These are phyloP conservation scores for Sciaenops ocellatus DNA, from an alignment of 2,797 vertebrate genomes.

Conservation along the genomic window DNA sequence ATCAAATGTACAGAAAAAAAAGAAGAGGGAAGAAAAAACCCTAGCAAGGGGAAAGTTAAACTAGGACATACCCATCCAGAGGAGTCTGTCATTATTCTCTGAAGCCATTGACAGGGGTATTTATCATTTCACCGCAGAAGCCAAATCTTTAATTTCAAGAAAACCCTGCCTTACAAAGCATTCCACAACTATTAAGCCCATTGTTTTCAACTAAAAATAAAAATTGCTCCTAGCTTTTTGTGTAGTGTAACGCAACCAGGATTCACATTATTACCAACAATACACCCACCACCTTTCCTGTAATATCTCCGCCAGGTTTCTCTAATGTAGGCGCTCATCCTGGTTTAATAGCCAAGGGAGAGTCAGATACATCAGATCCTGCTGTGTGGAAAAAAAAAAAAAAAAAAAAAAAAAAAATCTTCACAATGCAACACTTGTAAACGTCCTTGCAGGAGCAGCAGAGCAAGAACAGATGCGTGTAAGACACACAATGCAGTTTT, in stretches of 20 bases:
- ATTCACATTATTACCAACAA: conserved; percentile 73
- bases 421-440: conserved; percentile 68
- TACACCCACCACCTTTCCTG: conserved; percentile 73
- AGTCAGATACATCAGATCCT: conserved; percentile 57
- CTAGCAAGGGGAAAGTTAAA: conserved; percentile 74
- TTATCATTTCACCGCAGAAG: conserved; percentile 79
- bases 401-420: neutral
- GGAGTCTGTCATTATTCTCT: conserved; percentile 79
- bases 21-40: conserved; percentile 16
- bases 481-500: conserved; percentile 60
- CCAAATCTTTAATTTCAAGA: conserved; percentile 75
- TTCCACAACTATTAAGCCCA: conserved; percentile 71
- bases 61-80: conserved; percentile 68
- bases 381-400: conserved; percentile 25
- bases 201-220: conserved; percentile 72
- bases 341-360: conserved; percentile 51
- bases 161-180: conserved; percentile 61
- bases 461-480: conserved; percentile 69
- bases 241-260: conserved; percentile 69
- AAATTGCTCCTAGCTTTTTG: conserved; percentile 70
- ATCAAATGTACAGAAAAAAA: conserved; percentile 55
- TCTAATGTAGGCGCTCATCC: conserved; percentile 52
- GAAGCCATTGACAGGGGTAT: conserved; percentile 76
- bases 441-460: conserved; percentile 60
- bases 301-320: conserved; percentile 63